A percentile compares a stretch with the other conserved stretches of the same genome.
Conservation (phyloP, 2,797 vertebrate species). For the Melanotaenia boesemani region DNA sequence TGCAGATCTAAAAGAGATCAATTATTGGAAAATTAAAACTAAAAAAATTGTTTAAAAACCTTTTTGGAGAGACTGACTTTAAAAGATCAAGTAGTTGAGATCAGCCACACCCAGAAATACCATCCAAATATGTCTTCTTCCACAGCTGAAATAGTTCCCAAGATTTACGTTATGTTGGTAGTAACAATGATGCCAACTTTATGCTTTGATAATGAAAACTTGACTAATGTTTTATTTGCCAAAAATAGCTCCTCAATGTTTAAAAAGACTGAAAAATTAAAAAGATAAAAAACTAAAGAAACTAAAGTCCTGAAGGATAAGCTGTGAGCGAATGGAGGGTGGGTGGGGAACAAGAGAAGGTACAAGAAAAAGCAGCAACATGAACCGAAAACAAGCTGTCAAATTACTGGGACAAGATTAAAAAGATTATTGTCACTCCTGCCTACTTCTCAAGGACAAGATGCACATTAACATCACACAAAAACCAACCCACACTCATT, state of each 20-base stretch:
- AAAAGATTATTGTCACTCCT: slow-evolving; percentile 40
- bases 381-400: slow-evolving; percentile 37
- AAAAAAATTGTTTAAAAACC: not conserved
- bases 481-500: slow-evolving; percentile 18
- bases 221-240: not conserved
- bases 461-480: slow-evolving; percentile 17
- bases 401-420: slow-evolving; percentile 44
- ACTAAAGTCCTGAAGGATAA: not conserved
- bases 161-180: not conserved
- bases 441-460: slow-evolving; percentile 42
- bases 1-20: not conserved
- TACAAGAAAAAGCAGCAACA: slow-evolving; percentile 12
- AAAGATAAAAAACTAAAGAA: not conserved
- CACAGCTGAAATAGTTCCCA: not conserved
- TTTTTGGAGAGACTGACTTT: not conserved
- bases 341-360: slow-evolving; percentile 9
- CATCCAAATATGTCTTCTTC: slow-evolving; percentile 1
- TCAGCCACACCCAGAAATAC: not conserved
- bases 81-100: not conserved
- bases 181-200: not conserved
- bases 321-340: not conserved
- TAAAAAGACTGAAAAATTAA: not conserved
- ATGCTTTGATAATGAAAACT: not conserved
- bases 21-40: not conserved
- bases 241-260: not conserved